phyloP scores from a whole-genome alignment of 1,140 invertebrate genomes.

The Bombus sylvicola region DNA sequence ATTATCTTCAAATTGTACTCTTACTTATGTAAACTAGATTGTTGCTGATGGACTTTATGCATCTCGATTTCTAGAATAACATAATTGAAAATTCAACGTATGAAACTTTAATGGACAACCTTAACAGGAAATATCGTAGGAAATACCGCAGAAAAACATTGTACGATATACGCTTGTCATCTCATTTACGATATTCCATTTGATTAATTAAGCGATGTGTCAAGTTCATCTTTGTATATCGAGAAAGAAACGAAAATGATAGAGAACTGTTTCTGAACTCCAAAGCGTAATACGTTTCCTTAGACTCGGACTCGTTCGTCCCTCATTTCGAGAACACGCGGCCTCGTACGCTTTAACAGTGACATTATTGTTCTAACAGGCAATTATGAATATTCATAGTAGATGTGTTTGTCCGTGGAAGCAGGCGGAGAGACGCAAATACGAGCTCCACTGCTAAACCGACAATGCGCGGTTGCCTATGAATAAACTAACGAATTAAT shows the following conservation, averaged over 20 bases:
- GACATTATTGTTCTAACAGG: conserved; percentile 60
- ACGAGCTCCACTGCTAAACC: conserved; percentile 50
- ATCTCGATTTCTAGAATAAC: neutral
- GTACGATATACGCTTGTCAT: too few relatives aligned
- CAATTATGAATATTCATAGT: conserved; percentile 65
- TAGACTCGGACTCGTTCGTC: neutral
- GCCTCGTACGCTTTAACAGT: conserved; percentile 47
- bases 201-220: too few relatives aligned
- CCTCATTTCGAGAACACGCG: neutral
- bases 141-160: too few relatives aligned
- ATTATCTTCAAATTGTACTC: neutral
- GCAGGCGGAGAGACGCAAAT: conserved; percentile 43
- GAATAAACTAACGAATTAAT: conserved; percentile 63
- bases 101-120: too few relatives aligned
- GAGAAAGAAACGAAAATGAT: neutral
- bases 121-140: too few relatives aligned
- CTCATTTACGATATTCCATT: too few relatives aligned
- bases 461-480: conserved; percentile 33
- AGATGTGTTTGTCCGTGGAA: conserved; percentile 40
- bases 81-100: too few relatives aligned
- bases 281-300: neutral
- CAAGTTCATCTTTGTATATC: neutral
- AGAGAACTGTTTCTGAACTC: neutral
- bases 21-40: neutral
- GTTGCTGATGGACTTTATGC: neutral